Evolutionary conservation across 2,113 vertebrate species (phyloP), one percentile per base, ranked within the genome.

Genomic region (Gallinago undulata): DNA sequence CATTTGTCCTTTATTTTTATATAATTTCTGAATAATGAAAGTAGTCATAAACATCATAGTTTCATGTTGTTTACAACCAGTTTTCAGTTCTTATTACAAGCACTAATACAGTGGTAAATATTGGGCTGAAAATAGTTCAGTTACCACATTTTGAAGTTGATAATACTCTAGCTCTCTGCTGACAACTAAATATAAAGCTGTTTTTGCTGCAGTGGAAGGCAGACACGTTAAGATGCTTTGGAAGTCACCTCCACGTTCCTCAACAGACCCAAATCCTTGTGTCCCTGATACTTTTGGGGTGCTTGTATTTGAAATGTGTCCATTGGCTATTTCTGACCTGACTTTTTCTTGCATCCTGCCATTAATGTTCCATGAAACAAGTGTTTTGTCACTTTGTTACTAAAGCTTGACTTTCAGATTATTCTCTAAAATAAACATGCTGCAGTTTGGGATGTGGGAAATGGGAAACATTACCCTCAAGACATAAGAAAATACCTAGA

Each of bases 161-260:
- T 7, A 33, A 0, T 9, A 4, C 12, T 37, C 31, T 21, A 74
- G 37, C 24, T 68, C 14, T 22, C 19, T 80, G 53, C 35, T 60
- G 53, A 35, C 33, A 60, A 57, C 37, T 31, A 43, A 74, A 39
- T 59, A 4, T 7, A 18, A 56, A 81, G 3, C 31, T 1, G 4
- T 0, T 30, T 92, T 70, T 18, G 24, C 51, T 79, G 56, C 13
- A 60, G 3, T 12, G 69, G 70, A 19, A 60, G 45, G 43, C 59
- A 19, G 33, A 63, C 6, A 4, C 2, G 1, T n/a, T 24, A 19
- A 1, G 0, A 9, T 55, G 62, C 33, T 69, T n/a, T 39, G 7
- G 19, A 31, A 55, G 11, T 91, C 22, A 3, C n/a, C 15, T 41
- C 45, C 2, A 1, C 16, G 66, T 69, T n/a, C 37, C 47, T 50